These are phyloP conservation scores for Cynopterus brachyotis DNA, from an alignment of 2,113 vertebrate genomes.

Conservation along the genomic window DNA sequence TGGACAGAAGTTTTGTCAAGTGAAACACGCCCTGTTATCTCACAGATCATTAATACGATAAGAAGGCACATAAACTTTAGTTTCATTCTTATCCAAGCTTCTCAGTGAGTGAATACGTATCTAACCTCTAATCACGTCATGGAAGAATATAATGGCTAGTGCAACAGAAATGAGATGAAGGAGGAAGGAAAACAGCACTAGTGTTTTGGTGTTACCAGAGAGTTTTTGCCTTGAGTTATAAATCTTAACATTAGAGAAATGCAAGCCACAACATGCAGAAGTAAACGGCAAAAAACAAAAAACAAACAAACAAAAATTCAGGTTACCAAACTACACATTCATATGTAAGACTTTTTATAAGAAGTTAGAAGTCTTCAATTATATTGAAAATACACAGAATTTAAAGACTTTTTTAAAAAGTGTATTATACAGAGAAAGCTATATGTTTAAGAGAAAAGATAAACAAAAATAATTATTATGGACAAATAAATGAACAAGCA, in stretches of 20 bases:
- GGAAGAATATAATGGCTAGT: not conserved
- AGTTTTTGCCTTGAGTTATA: conserved; percentile 15
- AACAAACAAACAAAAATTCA: conserved; percentile 33
- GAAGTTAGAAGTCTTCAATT: conserved; percentile 20
- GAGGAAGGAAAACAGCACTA: not conserved
- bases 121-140: not conserved
- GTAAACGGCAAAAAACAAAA: not conserved
- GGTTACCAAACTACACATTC: not conserved
- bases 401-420: conserved; percentile 17
- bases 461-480: conserved; percentile 31
- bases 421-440: not conserved
- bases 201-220: not conserved
- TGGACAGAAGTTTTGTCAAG: conserved; percentile 33
- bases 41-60: not conserved
- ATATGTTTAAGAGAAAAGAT: conserved; percentile 12
- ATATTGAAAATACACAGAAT: not conserved
- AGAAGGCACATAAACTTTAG: conserved; percentile 11
- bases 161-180: not conserved
- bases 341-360: conserved; percentile 31
- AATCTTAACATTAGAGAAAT: conserved; percentile 6
- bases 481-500: conserved; percentile 27
- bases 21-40: conserved; percentile 8
- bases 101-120: conserved; percentile 9
- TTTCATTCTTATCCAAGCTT: conserved; percentile 41
- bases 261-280: not conserved